Base-by-base conservation (phyloP, 1,140 invertebrate genomes). In the Drosophila ogumai region DNA sequence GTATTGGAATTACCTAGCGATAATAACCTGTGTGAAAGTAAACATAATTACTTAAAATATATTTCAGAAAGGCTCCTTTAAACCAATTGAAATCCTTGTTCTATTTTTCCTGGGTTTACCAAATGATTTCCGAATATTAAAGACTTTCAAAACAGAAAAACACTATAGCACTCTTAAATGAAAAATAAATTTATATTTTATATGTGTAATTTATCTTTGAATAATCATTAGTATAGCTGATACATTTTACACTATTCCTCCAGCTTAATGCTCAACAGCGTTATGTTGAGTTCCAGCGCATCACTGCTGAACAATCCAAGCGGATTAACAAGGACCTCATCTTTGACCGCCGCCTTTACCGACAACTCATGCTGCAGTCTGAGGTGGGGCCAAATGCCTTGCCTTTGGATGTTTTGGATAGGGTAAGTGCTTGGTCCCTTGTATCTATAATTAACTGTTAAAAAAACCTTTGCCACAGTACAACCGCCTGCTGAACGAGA, bases 361-460 rank as follows among this genome's bases (percentile, higher is more conserved):
- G 98, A 65, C 96, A 97, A 90, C 93, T 98, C 10, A 94, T 95
- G 81, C 94, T 96, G 60, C 94, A 98, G 28, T 96, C 96, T 10
- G 95, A 96, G 46, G 96, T 98, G 34, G 98, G 98, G 22, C 96
- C 96, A 9, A 95, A 97, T 38, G 97, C 97, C 0, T 92, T 99
- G 54, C 95, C 96, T 2, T 95, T 96, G 9, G 96, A 97, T 87
- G 96, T 97, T 76, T 93, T 98, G 1, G 96, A 97, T 77, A 95
- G 97, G 90, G 97, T 98, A 93, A 94, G 1, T n/a, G 9, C 2
- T 31, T n/a, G 0, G 0, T 5, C 3, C 3, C 3, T 36, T n/a
- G 3, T n/a, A n/a, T n/a, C n/a, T 9, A n/a, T 19, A 17, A 17
- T 17, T 28, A 13, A 28, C 6, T 17, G 10, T 17, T 15, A 17